phyloP scores from a whole-genome alignment of 2,797 vertebrate genomes.

The Molossus molossus region DNA sequence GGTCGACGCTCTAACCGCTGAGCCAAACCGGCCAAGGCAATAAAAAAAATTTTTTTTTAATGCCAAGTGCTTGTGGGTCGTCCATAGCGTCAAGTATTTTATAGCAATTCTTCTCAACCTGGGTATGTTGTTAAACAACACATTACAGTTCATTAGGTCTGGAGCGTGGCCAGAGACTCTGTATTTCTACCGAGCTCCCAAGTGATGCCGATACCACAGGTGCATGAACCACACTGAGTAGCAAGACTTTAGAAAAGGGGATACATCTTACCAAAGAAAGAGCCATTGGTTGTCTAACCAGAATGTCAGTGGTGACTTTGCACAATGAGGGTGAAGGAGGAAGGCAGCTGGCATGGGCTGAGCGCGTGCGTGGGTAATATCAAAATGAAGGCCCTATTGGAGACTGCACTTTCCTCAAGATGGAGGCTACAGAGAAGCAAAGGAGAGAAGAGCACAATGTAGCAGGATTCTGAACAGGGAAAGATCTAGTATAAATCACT shows the following conservation, averaged over 20 bases:
- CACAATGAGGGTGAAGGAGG: too few species aligned
- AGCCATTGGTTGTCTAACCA: neutral
- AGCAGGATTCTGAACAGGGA: neutral
- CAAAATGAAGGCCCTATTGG: neutral
- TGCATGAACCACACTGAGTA: neutral
- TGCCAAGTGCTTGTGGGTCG: neutral
- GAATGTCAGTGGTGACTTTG: neutral
- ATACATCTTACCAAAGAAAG: neutral
- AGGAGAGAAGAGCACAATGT: neutral
- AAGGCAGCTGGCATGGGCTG: too few species aligned
- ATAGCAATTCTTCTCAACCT: neutral
- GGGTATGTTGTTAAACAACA: neutral
- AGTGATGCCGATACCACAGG: too few species aligned
- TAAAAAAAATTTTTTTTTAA: too few species aligned
- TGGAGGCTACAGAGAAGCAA: neutral
- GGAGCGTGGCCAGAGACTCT: neutral
- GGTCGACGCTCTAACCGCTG: too few species aligned
- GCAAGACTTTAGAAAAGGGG: neutral
- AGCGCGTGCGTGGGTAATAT: too few species aligned
- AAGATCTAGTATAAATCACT: neutral
- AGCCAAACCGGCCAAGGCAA: too few species aligned
- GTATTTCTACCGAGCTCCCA: neutral
- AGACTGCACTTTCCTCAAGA: neutral
- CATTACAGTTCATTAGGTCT: neutral
- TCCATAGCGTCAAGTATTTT: neutral